Evolutionary conservation across 2,888 invertebrate genomes (phyloP).

Genomic region (Eupithecia subumbrata): DNA sequence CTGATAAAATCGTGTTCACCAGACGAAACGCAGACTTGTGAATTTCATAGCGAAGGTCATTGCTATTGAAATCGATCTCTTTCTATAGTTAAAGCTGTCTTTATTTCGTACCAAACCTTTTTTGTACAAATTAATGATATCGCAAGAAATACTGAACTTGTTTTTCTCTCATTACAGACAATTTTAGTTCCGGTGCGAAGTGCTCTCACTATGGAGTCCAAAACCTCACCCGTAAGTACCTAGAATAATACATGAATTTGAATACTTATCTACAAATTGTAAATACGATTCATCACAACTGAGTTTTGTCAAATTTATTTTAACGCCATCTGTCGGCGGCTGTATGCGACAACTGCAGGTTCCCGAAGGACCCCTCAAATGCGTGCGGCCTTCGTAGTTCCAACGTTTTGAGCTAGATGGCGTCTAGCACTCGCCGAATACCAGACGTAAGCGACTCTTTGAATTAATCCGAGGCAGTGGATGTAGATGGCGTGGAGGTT

Average conservation of each 20-base stretch:
- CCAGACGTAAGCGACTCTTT: background rate
- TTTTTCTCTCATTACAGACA: constrained; percentile 67
- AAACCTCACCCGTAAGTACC: constrained; percentile 77
- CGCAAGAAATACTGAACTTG: background rate
- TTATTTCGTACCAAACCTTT: constrained; percentile 14
- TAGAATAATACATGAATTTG: constrained; percentile 39
- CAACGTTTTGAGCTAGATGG: constrained; percentile 35
- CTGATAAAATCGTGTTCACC: constrained; percentile 38
- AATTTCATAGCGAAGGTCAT: constrained; percentile 53
- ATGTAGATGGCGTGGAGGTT: constrained; percentile 31
- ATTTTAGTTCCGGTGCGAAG: constrained; percentile 61
- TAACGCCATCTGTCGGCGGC: constrained; percentile 66
- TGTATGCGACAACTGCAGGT: constrained; percentile 40
- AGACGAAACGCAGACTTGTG: constrained; percentile 47
- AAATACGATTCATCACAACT: constrained; percentile 58
- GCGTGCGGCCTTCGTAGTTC: constrained; percentile 20
- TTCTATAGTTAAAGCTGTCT: constrained; percentile 12
- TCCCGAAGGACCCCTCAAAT: constrained; percentile 45
- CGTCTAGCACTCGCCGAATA: constrained; percentile 8
- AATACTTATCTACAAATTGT: constrained; percentile 29
- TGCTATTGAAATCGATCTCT: constrained; percentile 51
- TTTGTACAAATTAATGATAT: background rate
- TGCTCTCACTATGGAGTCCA: constrained; percentile 62
- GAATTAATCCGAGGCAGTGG: constrained; percentile 5
- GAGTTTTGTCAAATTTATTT: constrained; percentile 46